Percentiles rank a stretch among this genome's conserved stretches.
Evolutionary conservation across 1,140 invertebrate species (phyloP).

Genomic region (Yoshiicerus persimilis): DNA sequence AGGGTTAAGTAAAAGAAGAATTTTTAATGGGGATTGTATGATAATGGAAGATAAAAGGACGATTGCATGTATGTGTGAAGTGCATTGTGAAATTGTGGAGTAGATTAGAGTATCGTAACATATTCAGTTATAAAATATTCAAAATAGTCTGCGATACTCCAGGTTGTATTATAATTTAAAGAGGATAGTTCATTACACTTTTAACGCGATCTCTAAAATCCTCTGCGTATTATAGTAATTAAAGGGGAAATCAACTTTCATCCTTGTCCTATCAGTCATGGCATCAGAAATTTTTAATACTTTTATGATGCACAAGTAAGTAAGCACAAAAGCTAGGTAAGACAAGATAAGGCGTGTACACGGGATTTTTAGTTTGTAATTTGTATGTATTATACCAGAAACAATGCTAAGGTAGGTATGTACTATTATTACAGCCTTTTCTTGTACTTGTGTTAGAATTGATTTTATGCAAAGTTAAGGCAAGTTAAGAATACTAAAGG

Average conservation of each 20-base stretch:
- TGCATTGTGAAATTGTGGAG: not conserved
- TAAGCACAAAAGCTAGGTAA: not conserved
- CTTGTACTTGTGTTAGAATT: not conserved
- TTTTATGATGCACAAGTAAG: not conserved
- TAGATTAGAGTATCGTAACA: not conserved
- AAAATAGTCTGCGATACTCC: not conserved
- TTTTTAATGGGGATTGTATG: not conserved
- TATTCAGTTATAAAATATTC: not conserved
- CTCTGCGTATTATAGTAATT: not conserved
- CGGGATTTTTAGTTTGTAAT: not conserved
- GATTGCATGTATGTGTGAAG: not conserved
- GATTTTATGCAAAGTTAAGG: not conserved
- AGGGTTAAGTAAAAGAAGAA: not conserved
- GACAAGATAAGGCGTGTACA: not conserved
- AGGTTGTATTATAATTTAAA: not conserved
- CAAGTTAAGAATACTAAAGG: not conserved
- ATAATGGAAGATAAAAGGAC: not conserved
- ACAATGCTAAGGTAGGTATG: not conserved
- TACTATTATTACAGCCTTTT: not conserved
- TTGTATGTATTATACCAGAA: not conserved
- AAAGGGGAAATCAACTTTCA: slow-evolving; percentile 7
- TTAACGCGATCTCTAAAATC: not conserved
- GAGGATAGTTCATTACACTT: not conserved
- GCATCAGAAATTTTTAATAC: not conserved
- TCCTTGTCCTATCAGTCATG: not conserved